Evolutionary conservation across 2,888 invertebrate species (phyloP), one percentile per base, ranked within the genome.

Genomic region (Drosophila imparisetae): DNA sequence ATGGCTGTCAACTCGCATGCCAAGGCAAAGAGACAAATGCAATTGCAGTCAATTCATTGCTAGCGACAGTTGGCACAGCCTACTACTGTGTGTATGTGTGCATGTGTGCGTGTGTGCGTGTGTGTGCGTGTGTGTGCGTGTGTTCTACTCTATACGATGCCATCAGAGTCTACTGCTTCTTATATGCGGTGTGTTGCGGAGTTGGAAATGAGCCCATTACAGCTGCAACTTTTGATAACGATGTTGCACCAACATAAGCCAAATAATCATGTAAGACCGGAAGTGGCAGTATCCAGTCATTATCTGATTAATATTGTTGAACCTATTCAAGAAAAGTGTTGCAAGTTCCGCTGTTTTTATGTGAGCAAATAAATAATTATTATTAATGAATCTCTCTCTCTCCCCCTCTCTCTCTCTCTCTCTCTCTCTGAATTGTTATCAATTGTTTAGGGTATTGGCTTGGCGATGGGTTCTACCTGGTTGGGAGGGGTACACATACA

Each of bases 1-100:
- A 88, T 83, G 83, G 70, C 72, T 86, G 83, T 85, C 83, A 83
- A 54, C 64, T 66, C 61, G 58, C 63, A 66, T 75, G 80, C 74
- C 73, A 83, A 70, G 81, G 66, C 77, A 49, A 49, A 50, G 15
- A 75, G 67, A 66, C 72, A 79, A 75, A 69, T 82, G 80, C 82
- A 71, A 73, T 71, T 69, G 61, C 68, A 70, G 40, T 54, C 57
- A 69, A 53, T 48, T 54, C 50, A 59, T 61, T 70, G 78, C 77
- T 59, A 27, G 53, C 55, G 59, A 74, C 64, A 75, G 63, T 70
- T 76, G 75, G 38, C 72, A 64, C 21, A 62, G 62, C 40, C 52
- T 61, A 45, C 2, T 40, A 27, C 24, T 40, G 40, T 49, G 49
- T 30, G 55, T 32, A 42, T 27, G 55, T 32, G 55, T 8, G 60